Conservation (phyloP, 2,113 vertebrate genomes). For the Phrynosoma blainvillii region DNA sequence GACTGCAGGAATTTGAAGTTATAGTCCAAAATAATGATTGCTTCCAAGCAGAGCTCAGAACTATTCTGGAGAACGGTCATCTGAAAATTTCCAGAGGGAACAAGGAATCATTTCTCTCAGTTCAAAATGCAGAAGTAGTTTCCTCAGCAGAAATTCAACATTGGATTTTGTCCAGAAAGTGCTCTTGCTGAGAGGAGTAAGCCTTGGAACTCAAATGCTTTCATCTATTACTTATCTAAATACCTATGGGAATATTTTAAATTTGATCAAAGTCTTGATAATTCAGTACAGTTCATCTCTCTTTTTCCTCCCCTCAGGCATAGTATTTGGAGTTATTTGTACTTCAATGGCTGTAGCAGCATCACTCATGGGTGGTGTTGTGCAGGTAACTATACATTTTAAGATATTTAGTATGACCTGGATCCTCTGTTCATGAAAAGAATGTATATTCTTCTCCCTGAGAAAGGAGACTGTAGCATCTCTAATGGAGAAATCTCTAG, state of each 20-base stretch:
- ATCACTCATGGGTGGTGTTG: constrained; percentile 81
- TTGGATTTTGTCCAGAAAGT: neutral
- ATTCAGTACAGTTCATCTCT: neutral
- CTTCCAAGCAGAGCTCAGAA: neutral
- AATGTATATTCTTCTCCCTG: neutral
- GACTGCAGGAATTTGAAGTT: too few relatives aligned
- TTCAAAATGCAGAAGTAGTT: neutral
- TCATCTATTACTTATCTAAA: neutral
- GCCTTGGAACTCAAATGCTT: neutral
- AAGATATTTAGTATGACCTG: neutral
- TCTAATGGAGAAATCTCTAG: neutral
- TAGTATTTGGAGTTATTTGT: constrained; percentile 82
- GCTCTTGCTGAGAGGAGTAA: neutral
- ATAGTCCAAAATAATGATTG: too few relatives aligned
- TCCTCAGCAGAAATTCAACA: neutral
- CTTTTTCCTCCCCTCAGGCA: constrained; percentile 72
- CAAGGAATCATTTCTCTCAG: neutral
- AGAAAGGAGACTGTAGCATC: neutral
- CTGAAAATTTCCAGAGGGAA: too few relatives aligned
- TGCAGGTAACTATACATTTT: constrained; percentile 77
- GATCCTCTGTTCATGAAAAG: neutral
- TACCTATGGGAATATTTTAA: neutral
- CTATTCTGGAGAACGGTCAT: neutral
- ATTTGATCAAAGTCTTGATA: neutral
- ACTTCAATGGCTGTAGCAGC: constrained; percentile 85